phyloP scores from a whole-genome alignment of 2,113 vertebrate species.

The Myocastor coypus region DNA sequence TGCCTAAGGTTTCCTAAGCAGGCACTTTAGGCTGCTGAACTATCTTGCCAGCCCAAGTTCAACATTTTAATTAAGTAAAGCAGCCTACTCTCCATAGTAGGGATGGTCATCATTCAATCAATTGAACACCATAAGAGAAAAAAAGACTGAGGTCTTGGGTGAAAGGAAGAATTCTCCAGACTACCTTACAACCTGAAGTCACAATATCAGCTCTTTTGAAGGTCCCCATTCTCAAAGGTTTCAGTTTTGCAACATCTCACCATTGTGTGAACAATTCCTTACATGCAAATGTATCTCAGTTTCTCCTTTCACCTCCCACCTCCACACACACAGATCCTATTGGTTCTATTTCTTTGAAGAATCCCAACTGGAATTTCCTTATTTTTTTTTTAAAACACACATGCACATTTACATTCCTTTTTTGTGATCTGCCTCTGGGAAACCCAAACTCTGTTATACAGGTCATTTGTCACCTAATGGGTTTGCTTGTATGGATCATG shows the following conservation, averaged over 20 bases:
- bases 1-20: too few relatives aligned
- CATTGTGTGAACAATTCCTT: neutral
- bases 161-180: neutral
- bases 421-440: conserved; percentile 5
- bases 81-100: neutral
- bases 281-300: neutral
- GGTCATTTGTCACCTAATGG: neutral
- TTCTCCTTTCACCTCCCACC: neutral
- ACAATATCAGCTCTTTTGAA: neutral
- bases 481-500: neutral
- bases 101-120: neutral
- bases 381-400: neutral
- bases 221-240: neutral
- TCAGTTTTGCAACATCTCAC: neutral
- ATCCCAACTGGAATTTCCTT: neutral
- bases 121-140: neutral
- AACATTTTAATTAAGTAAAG: conserved; percentile 17
- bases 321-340: neutral
- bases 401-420: neutral
- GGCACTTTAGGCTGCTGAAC: too few relatives aligned
- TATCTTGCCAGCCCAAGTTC: neutral
- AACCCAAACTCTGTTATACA: neutral
- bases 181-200: neutral
- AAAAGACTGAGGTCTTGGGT: neutral
- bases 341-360: conserved; percentile 5